Evolutionary conservation across 2,888 invertebrate genomes (phyloP), one percentile per base, ranked within the genome.

Genomic region (Oxyscelio sp.): DNA sequence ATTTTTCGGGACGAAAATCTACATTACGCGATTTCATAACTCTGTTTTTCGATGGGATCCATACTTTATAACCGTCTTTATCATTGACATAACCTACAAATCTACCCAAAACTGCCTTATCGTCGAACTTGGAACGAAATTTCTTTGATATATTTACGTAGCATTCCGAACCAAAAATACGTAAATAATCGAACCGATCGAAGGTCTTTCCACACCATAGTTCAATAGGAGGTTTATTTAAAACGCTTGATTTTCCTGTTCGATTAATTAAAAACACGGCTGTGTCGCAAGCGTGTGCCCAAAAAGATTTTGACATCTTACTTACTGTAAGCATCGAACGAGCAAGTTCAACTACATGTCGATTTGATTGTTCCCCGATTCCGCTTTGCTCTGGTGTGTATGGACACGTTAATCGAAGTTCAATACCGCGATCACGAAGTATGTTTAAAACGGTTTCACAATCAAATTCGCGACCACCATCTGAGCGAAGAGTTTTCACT

Each of bases 401-500:
- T 0, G 75, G 84, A 50, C 70, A 79, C 15, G 70, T 48, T 6
- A 63, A 56, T 17, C 34, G 74, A 75, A 75, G 75, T 31, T 56
- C 70, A 13, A 75, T 81, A 13, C 68, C 68, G 2, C 70, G 63
- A 31, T 74, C 8, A 19, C 34, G 45, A 4, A 74, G 27, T 31
- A 58, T 17, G 8, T 34, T 61, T 22, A 52, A 34, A n/a, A 66
- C 61, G 15, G 54, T 38, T 6, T 1, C 21, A 15, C 85, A 84
- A 19, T 87, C 79, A 45, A 87, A 87, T 70, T n/a, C n/a, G n/a
- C n/a, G n/a, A n/a, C n/a, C n/a, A n/a, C n/a, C n/a, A n/a, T n/a
- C n/a, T n/a, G n/a, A 85, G 71, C 87, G 87, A 79, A 87, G 85
- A 61, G 31, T 50, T 68, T 88, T 87, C 15, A 88, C 87, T 75